These are phyloP conservation scores for Drosophila merina DNA, from an alignment of 2,888 invertebrate genomes.

Conservation along the genomic window DNA sequence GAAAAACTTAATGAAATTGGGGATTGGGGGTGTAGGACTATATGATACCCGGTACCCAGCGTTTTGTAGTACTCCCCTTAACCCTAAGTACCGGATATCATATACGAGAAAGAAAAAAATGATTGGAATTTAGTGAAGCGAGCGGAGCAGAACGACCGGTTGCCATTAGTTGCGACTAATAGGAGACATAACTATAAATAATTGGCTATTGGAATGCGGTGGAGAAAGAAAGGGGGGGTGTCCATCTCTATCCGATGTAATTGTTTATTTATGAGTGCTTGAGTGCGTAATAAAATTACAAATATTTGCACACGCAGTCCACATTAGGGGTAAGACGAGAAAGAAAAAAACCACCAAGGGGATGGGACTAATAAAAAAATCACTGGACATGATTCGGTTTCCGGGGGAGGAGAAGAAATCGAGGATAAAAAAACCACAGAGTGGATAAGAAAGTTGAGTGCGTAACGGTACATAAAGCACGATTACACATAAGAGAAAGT, in stretches of 20 bases:
- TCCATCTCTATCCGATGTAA: constrained; percentile 59
- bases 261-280: constrained; percentile 82
- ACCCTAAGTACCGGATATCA: background rate
- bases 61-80: background rate
- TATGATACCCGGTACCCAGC: background rate
- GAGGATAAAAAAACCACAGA: constrained; percentile 30
- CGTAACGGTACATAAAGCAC: constrained; percentile 83
- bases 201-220: constrained; percentile 57
- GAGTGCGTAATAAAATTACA: constrained; percentile 82
- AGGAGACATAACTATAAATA: constrained; percentile 74
- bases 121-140: background rate
- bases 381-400: constrained; percentile 70
- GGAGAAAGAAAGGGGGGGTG: constrained; percentile 3
- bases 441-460: constrained; percentile 70
- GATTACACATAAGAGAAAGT: constrained; percentile 62
- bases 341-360: background rate
- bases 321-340: constrained; percentile 11
- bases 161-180: constrained; percentile 55
- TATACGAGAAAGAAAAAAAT: background rate
- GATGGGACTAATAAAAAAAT: constrained; percentile 59
- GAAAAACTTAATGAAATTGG: constrained; percentile 9
- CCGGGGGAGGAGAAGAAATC: constrained; percentile 19
- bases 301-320: constrained; percentile 69
- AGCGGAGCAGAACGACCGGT: constrained; percentile 1
- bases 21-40: background rate